Conservation (phyloP, 2,888 invertebrate genomes). For the Hydraecia micacea region DNA sequence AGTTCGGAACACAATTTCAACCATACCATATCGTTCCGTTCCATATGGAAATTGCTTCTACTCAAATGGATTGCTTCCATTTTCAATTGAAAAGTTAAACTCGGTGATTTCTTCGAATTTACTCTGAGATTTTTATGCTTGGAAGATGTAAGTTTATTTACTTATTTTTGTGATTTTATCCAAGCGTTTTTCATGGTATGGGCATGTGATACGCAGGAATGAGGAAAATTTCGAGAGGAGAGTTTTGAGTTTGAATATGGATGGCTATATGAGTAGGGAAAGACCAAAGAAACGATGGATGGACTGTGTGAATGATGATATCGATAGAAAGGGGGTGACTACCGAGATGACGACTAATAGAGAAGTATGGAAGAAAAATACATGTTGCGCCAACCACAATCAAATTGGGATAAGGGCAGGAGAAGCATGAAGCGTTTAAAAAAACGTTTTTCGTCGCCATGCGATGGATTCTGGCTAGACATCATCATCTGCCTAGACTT, state of each 20-base stretch:
- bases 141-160: constrained; percentile 18
- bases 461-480: no score
- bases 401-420: background rate
- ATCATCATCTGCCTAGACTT: no score
- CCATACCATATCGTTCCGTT: constrained; percentile 41
- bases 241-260: background rate
- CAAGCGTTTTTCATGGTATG: background rate
- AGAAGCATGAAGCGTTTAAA: background rate
- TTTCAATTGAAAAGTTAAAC: constrained; percentile 61
- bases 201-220: background rate
- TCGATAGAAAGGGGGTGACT: background rate
- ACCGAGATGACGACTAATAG: background rate
- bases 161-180: background rate
- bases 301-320: background rate
- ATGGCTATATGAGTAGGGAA: background rate
- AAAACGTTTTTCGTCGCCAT: background rate
- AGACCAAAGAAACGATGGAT: background rate
- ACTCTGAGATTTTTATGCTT: constrained; percentile 49
- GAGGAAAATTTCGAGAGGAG: background rate
- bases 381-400: accelerated
- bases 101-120: constrained; percentile 52
- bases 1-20: constrained; percentile 56
- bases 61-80: constrained; percentile 66
- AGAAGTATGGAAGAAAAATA: background rate
- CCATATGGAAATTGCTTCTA: constrained; percentile 65